Conservation (phyloP, 64 coral and sea anemone genomes). For the Catalaphyllia jardinei region DNA sequence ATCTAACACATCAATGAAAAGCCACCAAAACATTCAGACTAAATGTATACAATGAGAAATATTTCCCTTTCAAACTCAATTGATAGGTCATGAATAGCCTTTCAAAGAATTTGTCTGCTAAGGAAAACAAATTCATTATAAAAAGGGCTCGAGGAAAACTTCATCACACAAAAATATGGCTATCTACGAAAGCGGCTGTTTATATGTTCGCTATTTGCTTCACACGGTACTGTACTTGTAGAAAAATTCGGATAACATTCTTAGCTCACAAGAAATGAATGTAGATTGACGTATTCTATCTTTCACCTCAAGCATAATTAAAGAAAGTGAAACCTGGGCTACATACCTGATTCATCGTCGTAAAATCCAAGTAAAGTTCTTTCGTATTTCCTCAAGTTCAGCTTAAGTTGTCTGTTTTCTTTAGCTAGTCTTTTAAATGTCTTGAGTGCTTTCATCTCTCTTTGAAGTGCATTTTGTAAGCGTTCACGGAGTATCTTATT, state of each 20-base stretch:
- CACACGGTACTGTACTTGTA: too few species aligned
- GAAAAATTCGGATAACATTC: background rate
- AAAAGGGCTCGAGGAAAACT: background rate
- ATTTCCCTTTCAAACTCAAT: background rate
- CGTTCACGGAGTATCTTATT: conserved; percentile 96
- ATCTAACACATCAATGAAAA: background rate
- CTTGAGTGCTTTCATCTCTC: conserved; percentile 97
- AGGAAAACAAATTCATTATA: background rate
- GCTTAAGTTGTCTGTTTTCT: conserved; percentile 87
- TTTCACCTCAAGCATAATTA: too few species aligned
- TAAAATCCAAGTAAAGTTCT: conserved; percentile 84
- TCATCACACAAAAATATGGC: background rate
- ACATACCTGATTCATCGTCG: conserved; percentile 87
- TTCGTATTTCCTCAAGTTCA: conserved; percentile 86
- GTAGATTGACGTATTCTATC: too few species aligned
- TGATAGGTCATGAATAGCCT: background rate
- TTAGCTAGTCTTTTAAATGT: conserved; percentile 93
- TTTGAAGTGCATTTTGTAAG: conserved; percentile 90
- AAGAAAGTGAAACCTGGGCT: background rate
- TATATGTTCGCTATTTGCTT: background rate
- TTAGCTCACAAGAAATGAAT: background rate
- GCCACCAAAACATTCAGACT: background rate
- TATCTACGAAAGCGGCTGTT: background rate
- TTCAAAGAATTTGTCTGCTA: background rate
- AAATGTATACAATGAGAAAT: background rate